These are phyloP conservation scores for Griposia aprilina DNA, from an alignment of 2,888 invertebrate species.

Conservation along the genomic window DNA sequence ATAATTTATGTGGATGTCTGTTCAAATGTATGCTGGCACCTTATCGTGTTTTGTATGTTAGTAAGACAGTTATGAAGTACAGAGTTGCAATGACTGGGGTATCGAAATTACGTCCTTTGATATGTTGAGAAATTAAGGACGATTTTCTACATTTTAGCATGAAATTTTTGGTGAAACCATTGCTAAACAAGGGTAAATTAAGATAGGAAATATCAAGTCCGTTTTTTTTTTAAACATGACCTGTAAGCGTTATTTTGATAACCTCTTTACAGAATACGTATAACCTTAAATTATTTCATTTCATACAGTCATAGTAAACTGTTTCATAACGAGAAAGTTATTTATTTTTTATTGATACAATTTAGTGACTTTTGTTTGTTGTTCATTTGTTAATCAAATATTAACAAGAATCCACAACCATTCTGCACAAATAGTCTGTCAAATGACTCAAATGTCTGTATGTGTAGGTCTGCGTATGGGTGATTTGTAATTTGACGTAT, in stretches of 20 bases:
- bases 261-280: neutral
- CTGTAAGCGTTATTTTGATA: too few species aligned
- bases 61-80: conserved; percentile 3
- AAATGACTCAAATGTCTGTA: neutral
- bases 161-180: neutral
- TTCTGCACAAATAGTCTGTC: neutral
- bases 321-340: neutral
- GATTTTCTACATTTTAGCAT: neutral
- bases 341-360: neutral
- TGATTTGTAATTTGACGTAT: too few species aligned
- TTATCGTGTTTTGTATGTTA: conserved; percentile 37
- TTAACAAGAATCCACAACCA: neutral
- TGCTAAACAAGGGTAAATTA: neutral
- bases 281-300: too few species aligned
- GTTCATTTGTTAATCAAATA: conserved; percentile 5
- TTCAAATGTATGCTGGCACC: conserved; percentile 44
- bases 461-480: neutral
- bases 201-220: neutral
- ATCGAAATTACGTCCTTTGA: neutral
- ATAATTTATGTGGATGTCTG: conserved; percentile 54
- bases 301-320: neutral
- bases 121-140: neutral
- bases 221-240: neutral
- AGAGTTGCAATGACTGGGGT: neutral
- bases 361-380: neutral